Conservation (phyloP, 2,797 vertebrate species). For the Squalus acanthias region DNA sequence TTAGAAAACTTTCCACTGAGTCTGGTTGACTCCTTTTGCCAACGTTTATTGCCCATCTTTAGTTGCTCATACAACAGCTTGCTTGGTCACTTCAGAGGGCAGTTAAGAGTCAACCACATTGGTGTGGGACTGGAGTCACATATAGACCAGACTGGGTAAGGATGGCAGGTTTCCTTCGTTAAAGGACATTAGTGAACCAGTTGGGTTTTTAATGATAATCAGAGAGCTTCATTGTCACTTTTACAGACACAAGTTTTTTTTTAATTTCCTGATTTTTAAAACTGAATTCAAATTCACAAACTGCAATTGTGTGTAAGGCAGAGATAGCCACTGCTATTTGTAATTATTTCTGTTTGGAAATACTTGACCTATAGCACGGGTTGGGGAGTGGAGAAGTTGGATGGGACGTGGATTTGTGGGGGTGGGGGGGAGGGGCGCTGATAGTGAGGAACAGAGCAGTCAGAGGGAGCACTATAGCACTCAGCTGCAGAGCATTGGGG, state of each 20-base stretch:
- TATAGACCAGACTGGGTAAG: background rate
- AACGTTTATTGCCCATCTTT: background rate
- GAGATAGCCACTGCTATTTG: background rate
- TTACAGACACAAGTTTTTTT: background rate
- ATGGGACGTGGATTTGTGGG: background rate
- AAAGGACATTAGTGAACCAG: background rate
- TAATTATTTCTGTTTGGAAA: background rate
- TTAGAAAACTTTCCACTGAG: background rate
- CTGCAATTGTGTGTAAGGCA: background rate
- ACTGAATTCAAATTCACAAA: background rate
- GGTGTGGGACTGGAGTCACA: no score
- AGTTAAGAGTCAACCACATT: no score
- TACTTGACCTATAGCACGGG: background rate
- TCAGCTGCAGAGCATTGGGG: background rate
- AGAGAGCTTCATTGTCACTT: no score
- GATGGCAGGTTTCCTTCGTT: background rate
- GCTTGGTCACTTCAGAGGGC: no score
- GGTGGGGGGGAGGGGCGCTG: no score
- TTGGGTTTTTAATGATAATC: background rate
- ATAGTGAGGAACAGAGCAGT: background rate
- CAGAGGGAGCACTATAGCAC: no score
- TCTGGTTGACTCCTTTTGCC: background rate
- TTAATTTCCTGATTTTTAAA: background rate
- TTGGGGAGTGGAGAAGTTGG: background rate
- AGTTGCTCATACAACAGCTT: no score